Evolutionary conservation across 1,140 invertebrate species (phyloP).

Genomic region (Metopolophium dirhodum): DNA sequence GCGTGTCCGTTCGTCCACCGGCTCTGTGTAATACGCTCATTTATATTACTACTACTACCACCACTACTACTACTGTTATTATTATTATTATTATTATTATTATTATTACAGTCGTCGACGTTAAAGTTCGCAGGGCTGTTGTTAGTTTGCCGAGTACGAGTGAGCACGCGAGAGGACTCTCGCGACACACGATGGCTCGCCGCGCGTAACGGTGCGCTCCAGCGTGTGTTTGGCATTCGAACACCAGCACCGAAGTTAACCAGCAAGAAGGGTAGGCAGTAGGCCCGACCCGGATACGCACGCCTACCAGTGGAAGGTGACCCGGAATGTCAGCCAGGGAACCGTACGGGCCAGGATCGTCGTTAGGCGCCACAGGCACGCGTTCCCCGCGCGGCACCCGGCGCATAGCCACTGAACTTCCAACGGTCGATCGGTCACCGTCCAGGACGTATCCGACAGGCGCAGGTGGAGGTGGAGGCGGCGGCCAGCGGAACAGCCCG

Average conservation of each 20-base stretch:
- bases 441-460: constrained; percentile 71
- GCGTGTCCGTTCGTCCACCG: not conserved
- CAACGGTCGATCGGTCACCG: constrained; percentile 84
- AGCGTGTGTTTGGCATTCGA: not conserved
- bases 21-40: not conserved
- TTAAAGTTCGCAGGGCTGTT: not conserved
- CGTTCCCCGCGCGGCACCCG: constrained; percentile 71
- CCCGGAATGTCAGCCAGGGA: constrained; percentile 65
- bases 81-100: constrained; percentile 16
- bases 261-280: not conserved
- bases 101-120: not conserved
- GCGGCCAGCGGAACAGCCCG: constrained; percentile 66
- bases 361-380: constrained; percentile 66
- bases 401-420: constrained; percentile 71
- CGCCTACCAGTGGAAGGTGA: not conserved
- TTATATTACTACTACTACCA: not conserved
- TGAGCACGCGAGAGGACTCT: not conserved
- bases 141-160: not conserved
- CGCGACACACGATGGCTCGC: not conserved
- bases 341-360: constrained; percentile 70
- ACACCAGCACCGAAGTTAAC: not conserved
- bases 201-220: not conserved
- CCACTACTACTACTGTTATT: not conserved
- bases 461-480: constrained; percentile 62
- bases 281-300: not conserved